These are phyloP conservation scores for Dipodomys stephensi DNA, from an alignment of 2,113 vertebrate genomes.

Conservation along the genomic window DNA sequence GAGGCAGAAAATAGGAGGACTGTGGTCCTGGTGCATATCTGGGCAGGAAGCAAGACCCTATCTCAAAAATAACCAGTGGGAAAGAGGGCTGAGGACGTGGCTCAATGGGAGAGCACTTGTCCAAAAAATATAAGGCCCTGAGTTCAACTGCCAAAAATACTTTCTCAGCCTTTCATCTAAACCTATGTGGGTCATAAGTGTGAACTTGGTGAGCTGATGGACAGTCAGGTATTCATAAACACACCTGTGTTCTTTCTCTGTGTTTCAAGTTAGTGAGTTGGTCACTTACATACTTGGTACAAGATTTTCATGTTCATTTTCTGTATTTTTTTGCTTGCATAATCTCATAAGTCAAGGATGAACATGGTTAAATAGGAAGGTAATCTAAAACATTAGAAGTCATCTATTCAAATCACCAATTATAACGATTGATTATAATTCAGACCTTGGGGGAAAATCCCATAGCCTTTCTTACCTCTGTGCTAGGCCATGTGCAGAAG, in stretches of 20 bases:
- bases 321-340: not conserved
- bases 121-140: too few relatives aligned
- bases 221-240: fast-evolving
- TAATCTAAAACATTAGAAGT: not conserved
- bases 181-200: not conserved
- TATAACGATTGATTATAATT: not conserved
- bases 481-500: not conserved
- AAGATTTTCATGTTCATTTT: not conserved
- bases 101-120: too few relatives aligned
- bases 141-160: too few relatives aligned
- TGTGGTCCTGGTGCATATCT: too few relatives aligned
- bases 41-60: too few relatives aligned
- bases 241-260: not conserved
- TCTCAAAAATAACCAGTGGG: too few relatives aligned
- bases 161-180: not conserved
- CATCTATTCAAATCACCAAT: not conserved
- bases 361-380: not conserved
- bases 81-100: too few relatives aligned
- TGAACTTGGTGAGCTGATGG: not conserved
- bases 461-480: not conserved
- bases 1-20: too few relatives aligned
- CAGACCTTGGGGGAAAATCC: not conserved
- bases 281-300: not conserved
- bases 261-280: not conserved
- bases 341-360: slow-evolving; percentile 19